Base-by-base conservation (phyloP, 1,140 invertebrate genomes). In the Coelopa frigida region DNA sequence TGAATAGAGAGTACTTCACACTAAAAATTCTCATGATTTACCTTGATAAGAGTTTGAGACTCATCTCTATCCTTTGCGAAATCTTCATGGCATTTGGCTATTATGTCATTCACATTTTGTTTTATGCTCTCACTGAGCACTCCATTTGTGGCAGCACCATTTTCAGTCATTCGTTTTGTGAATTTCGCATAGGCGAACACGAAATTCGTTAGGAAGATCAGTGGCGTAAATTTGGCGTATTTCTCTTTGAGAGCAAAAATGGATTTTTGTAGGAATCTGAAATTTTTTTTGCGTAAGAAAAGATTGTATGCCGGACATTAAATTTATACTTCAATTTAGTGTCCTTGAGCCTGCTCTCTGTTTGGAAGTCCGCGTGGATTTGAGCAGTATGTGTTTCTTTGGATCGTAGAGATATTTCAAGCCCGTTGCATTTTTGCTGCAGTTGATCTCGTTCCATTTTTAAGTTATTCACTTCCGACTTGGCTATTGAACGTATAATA, bases 161-260 rank as follows among this genome's bases (percentile, higher is more conserved):
- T 33, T 21, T 49, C 24, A 14, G 22, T 44, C 23, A 44, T 46
- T 52, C 54, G 26, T 36, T 46, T 41, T 17, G 51, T 51, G 31
- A 66, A 59, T 40, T 59, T 57, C 14, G 57, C 51, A 33, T 63
- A 63, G 21, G 58, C 50, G 51, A 57, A 60, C 31, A 66, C 57
- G 48, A 68, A 68, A 35, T 68, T 68, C 24, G 47, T 65, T 3
- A 68, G 61, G 58, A 68, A 67, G 53, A 68, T 56, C 38, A 68
- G 36, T 5, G 64, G 64, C 22, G 64, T 68, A 17, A 61, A 68
- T 60, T 68, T 68, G 55, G 61, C 59, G 57, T 68, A 68, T 55
- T 68, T 68, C 45, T 68, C 57, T 41, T 59, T 55, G 7, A 68
- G 50, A 4, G 37, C 24, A 27, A 54, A 54, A 24, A 68, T 18